Evolutionary conservation across 2,113 vertebrate genomes (phyloP), one percentile per base, ranked within the genome.

Genomic region (Lynx canadensis): DNA sequence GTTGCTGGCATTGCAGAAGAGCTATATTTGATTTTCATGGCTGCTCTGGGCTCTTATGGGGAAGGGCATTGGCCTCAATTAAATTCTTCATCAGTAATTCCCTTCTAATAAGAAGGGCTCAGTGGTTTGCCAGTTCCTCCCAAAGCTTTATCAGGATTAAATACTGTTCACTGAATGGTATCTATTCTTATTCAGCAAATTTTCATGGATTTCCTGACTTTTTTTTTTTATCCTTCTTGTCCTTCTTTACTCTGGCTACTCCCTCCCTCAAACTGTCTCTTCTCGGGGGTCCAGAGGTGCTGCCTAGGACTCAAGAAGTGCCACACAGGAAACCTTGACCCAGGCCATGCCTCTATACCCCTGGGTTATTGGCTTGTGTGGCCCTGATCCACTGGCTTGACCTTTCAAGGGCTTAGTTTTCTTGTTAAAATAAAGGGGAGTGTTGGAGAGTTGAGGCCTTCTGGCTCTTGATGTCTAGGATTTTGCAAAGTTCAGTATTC

Each of bases 41-140:
- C 31, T 85, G 86, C 52, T 71, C 65, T 57, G 48, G 65, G 21
- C 4, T 83, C 65, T 50, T 93, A 18, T 18, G 50, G 78, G 69
- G 57, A 87, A 93, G 48, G 52, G 23, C 23, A 57, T 38, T 84
- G 71, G 19, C 57, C 69, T 95, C 86, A 68, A 31, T 87, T 94
- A 76, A 82, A 38, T 95, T 91, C 52, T 80, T 83, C 48, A 63
- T 93, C 69, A 89, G 50, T 88, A 83, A 94, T 79, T 97, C 29
- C 18, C 45, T 69, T 71, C 88, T 55, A 88, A 81, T 50, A 89
- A 76, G 68, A 90, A 82, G 52, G 63, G 5, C n/a, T 79, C 88
- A 52, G 48, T 36, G 9, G 25, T 92, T 79, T 94, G 52, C 79
- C 80, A 41, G 2, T 50, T 94, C 15, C 31, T 63, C 36, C 23